Conservation (phyloP, 1,140 invertebrate genomes). For the Mylabris phalerata region DNA sequence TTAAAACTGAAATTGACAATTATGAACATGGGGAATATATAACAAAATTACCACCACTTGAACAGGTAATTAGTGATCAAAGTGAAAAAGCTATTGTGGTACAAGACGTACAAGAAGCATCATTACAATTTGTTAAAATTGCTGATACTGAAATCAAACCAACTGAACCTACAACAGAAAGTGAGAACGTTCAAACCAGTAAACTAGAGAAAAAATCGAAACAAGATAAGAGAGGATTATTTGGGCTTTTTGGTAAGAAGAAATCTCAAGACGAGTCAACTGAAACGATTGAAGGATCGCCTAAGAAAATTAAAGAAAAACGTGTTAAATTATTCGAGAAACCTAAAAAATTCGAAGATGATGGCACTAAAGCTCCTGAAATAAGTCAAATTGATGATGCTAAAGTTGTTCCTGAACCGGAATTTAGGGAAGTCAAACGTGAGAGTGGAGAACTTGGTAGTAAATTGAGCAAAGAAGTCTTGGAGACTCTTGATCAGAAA, state of each 20-base stretch:
- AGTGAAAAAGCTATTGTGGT: no score
- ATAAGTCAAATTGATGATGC: neutral
- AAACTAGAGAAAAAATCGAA: neutral
- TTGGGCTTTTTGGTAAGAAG: constrained; percentile 27
- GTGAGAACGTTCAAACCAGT: neutral
- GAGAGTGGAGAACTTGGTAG: neutral
- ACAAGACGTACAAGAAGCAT: no score
- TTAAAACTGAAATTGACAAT: constrained; percentile 26
- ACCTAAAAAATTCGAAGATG: constrained; percentile 18
- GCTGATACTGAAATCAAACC: no score
- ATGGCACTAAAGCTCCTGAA: neutral
- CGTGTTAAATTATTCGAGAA: constrained; percentile 7
- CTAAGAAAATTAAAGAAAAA: constrained; percentile 14
- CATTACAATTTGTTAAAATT: no score
- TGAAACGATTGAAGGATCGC: constrained; percentile 14
- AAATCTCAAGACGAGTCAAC: constrained; percentile 7
- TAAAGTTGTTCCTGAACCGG: constrained; percentile 3
- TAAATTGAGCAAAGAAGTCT: constrained; percentile 7
- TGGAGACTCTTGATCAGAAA: constrained; percentile 8
- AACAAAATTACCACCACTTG: no score
- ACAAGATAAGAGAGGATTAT: constrained; percentile 22
- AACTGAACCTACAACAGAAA: neutral
- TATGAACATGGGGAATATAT: constrained; percentile 22
- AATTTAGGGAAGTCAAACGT: neutral
- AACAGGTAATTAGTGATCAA: no score